A percentile compares a stretch with the other conserved stretches of the same genome.
phyloP scores from a whole-genome alignment of 2,888 invertebrate genomes.

The Eilema caniola region DNA sequence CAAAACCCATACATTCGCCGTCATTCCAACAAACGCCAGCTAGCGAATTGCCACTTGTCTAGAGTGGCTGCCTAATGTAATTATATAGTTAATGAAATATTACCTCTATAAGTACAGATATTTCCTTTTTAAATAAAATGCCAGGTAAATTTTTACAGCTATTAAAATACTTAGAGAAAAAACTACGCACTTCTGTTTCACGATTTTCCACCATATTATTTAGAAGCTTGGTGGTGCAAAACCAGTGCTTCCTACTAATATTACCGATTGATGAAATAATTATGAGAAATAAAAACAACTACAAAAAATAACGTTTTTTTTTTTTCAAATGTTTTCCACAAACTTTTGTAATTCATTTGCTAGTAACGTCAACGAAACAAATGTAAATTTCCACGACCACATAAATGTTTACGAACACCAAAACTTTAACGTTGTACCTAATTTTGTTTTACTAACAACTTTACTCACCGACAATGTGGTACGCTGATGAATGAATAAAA shows the following conservation, averaged over 20 bases:
- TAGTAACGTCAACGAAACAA: constrained; percentile 15
- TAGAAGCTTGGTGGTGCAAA: too few species aligned
- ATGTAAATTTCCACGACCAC: constrained; percentile 5
- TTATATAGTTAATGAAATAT: too few species aligned
- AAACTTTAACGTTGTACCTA: constrained; percentile 12
- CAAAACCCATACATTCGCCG: too few species aligned
- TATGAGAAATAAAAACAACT: neutral
- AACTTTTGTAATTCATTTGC: constrained; percentile 16
- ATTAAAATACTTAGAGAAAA: too few species aligned
- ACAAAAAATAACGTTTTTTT: neutral
- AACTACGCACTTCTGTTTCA: too few species aligned
- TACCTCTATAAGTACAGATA: too few species aligned
- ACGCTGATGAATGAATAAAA: neutral
- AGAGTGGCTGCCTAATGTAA: too few species aligned
- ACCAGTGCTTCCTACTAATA: neutral
- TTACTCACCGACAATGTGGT: constrained; percentile 2
- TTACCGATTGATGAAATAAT: neutral
- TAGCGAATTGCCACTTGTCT: too few species aligned
- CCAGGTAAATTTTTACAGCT: too few species aligned
- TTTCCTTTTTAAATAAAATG: too few species aligned
- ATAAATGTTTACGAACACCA: constrained; percentile 8
- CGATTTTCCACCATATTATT: too few species aligned
- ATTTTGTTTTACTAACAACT: constrained; percentile 9
- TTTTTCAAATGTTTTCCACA: neutral
- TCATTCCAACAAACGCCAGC: too few species aligned